phyloP scores from a whole-genome alignment of 2,797 vertebrate genomes.

The Anguilla marmorata region DNA sequence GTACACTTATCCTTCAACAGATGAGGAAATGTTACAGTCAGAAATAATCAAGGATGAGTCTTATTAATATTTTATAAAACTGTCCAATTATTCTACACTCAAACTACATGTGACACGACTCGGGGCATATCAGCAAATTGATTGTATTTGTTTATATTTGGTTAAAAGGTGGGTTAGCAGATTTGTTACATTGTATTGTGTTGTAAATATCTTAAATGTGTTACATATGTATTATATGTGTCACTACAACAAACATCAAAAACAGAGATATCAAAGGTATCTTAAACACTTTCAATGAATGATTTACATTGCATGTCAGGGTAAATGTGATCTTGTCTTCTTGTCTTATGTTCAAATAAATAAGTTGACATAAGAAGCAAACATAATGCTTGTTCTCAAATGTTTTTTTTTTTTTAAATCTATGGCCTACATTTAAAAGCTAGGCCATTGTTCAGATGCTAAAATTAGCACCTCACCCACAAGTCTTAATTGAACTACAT shows the following conservation, averaged over 20 bases:
- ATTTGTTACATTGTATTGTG: not conserved
- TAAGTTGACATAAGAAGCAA: not conserved
- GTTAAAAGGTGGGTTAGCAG: not conserved
- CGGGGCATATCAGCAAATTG: not conserved
- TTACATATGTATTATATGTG: not conserved
- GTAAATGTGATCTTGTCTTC: not conserved
- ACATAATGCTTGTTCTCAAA: not conserved
- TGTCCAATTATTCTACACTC: not conserved
- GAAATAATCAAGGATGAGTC: not conserved
- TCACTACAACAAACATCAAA: not conserved
- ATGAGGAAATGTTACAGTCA: not conserved
- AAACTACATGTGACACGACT: not conserved
- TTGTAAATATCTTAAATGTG: not conserved
- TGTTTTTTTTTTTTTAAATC: not conserved
- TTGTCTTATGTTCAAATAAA: not conserved
- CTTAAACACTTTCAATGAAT: not conserved
- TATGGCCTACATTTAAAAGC: not conserved
- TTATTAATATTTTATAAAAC: not conserved
- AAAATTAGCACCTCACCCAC: not conserved
- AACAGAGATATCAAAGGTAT: not conserved
- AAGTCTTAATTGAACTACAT: not conserved
- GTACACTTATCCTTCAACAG: not conserved
- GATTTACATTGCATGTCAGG: not conserved
- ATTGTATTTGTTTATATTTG: not conserved
- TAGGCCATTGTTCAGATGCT: not conserved